Conservation (phyloP, 2,113 vertebrate genomes). For the Lophochroa leadbeateri region DNA sequence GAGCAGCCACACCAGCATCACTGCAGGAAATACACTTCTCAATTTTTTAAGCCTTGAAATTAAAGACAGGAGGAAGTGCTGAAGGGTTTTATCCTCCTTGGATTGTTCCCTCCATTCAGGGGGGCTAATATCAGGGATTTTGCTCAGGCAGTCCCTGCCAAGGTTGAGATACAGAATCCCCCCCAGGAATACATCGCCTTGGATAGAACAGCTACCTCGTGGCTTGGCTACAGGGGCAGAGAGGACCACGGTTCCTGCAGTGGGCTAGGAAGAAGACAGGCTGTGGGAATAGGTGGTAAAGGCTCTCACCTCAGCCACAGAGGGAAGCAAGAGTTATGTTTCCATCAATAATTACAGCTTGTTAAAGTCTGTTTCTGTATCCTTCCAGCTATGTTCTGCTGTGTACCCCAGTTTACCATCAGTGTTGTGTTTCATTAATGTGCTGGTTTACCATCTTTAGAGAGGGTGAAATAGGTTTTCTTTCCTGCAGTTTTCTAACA, state of each 20-base stretch:
- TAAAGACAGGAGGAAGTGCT: slow-evolving; percentile 44
- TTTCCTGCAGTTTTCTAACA: background rate
- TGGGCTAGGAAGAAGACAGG: background rate
- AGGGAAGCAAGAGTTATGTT: background rate
- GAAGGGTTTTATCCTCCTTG: slow-evolving; percentile 26
- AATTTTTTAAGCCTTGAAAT: slow-evolving; percentile 60
- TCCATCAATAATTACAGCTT: background rate
- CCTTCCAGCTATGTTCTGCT: background rate
- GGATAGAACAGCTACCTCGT: background rate
- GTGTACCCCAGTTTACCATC: background rate
- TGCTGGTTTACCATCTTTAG: background rate
- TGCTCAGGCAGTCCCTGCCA: slow-evolving; percentile 21
- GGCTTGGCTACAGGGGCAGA: background rate
- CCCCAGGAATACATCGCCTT: background rate
- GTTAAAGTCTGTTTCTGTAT: background rate
- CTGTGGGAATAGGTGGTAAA: background rate
- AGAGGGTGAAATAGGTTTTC: background rate
- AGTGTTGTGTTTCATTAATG: background rate
- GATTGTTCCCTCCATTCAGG: background rate
- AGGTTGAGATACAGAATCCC: background rate
- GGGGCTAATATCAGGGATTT: slow-evolving; percentile 42
- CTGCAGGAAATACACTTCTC: slow-evolving; percentile 29
- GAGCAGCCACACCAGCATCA: background rate
- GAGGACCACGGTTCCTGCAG: accelerated
- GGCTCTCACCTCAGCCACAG: background rate